Evolutionary conservation across 1,140 invertebrate species (phyloP).

Genomic region (Papilio machaon): DNA sequence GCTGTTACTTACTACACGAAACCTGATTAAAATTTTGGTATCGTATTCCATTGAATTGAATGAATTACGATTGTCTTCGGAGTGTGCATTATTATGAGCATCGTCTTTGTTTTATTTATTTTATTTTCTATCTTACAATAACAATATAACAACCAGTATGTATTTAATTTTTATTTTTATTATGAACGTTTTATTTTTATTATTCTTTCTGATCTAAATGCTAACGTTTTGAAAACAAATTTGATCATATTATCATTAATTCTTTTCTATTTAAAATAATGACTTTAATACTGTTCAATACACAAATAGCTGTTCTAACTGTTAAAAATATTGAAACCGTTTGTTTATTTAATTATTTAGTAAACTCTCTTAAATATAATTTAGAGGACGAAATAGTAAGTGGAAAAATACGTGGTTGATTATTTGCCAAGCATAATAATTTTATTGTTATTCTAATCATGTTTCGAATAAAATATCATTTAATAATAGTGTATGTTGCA

Average conservation of each 20-base stretch:
- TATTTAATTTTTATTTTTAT: neutral
- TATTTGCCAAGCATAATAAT: too few relatives aligned
- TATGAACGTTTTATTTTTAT: neutral
- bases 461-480: too few relatives aligned
- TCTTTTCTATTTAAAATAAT: neutral
- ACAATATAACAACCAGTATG: neutral
- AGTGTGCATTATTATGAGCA: neutral
- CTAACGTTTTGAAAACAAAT: neutral
- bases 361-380: neutral
- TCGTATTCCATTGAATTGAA: constrained; percentile 20
- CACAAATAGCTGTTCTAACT: neutral
- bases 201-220: neutral
- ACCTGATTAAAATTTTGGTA: neutral
- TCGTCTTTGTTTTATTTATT: neutral
- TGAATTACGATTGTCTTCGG: constrained; percentile 15
- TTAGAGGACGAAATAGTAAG: neutral
- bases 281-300: neutral
- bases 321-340: neutral
- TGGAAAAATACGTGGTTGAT: too few relatives aligned
- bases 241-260: neutral
- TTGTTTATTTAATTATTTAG: neutral
- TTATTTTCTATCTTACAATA: neutral
- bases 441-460: too few relatives aligned
- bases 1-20: neutral
- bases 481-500: too few relatives aligned